These are phyloP conservation scores for Bucco capensis DNA, from an alignment of 2,113 vertebrate species.

Conservation along the genomic window DNA sequence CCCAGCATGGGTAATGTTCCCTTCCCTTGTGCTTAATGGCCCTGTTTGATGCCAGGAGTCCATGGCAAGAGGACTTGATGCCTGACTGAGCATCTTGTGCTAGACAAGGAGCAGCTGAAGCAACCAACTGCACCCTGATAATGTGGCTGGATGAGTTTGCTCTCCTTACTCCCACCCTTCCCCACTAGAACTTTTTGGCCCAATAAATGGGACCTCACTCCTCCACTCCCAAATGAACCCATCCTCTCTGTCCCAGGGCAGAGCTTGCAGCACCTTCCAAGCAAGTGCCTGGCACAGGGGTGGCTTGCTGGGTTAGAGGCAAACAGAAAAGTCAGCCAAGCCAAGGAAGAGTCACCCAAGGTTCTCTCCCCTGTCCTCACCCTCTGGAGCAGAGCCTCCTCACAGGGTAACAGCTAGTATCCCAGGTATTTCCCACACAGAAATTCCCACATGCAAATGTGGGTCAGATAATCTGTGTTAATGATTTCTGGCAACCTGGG, in stretches of 20 bases:
- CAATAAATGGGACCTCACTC: neutral
- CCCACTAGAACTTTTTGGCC: neutral
- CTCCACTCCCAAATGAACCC: neutral
- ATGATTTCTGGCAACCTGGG: neutral
- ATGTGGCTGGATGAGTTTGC: rapidly evolving
- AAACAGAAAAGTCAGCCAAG: neutral
- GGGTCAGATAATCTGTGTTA: neutral
- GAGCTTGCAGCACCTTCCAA: neutral
- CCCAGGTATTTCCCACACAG: neutral
- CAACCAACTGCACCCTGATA: neutral
- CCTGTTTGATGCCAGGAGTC: constrained; percentile 10
- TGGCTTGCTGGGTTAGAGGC: neutral
- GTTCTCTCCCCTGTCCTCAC: neutral
- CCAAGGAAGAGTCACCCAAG: neutral
- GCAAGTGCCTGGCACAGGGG: neutral
- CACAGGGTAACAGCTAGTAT: neutral
- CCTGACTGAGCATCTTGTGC: neutral
- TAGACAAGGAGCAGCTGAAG: neutral
- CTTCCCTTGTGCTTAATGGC: neutral
- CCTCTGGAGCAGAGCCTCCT: neutral
- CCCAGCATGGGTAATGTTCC: neutral
- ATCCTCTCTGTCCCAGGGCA: neutral
- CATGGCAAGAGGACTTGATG: neutral
- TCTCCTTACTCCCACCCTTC: neutral
- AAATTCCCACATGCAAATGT: rapidly evolving